Evolutionary conservation across 2,888 invertebrate species (phyloP), one percentile per base, ranked within the genome.

Genomic region (Dysmachus trigonus): DNA sequence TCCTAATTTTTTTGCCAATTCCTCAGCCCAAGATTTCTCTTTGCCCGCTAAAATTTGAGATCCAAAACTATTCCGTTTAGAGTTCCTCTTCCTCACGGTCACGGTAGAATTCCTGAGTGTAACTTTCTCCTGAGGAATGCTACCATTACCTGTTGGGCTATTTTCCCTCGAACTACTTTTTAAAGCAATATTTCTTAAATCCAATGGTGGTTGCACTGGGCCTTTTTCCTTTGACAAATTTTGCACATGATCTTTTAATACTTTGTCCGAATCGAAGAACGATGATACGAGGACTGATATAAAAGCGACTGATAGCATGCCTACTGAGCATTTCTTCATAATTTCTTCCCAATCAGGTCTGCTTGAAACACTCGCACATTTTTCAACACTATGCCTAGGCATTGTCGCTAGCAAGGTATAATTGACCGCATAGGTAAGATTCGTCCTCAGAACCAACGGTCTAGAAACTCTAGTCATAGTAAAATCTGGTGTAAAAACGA

Each of bases 401-500:
- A 94, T 90, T n/a, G 93, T 93, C 4, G 96, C 95, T 79, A 95
- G 93, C 87, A 97, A 91, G 0, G 95, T 94, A 90, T 95, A 97
- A 91, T 95, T 95, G 33, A 96, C 93, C 8, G 92, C 92, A 86
- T 92, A 92, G 84, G 93, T 94, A 33, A 95, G 91, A 89, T 95
- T 95, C 8, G 95, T 95, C 33, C 93, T 91, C 79, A 95, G 92
- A 86, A 94, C 92, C 13, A 96, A 92, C 5, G 93, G 93, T 79
- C 95, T 93, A 87, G 95, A 94, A 53, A 97, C 94, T 88, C 95
- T 94, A 0, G 96, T 94, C 89, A 96, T 92, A 0, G 97, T 96
- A 90, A 97, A 97, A 92, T 98, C 98, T 0, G 98, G 96, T 0
- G 97, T 97, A 91, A 97, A 98, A 87, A 96, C 96, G 87, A 98